phyloP scores from a whole-genome alignment of 2,888 invertebrate species.

The Brachynemurus nebulosus region DNA sequence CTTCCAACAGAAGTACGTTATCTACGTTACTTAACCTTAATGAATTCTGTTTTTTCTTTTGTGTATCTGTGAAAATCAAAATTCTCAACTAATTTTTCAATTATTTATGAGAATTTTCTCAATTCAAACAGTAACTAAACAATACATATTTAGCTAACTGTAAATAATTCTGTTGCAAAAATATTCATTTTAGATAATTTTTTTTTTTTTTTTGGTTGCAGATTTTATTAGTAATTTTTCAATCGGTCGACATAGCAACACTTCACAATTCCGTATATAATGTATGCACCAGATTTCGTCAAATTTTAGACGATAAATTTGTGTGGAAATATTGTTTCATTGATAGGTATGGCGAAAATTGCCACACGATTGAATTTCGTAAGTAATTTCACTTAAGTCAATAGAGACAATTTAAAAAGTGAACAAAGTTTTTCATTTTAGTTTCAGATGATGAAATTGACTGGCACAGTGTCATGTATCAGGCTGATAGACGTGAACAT shows the following conservation, averaged over 20 bases:
- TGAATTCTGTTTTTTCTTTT: background rate
- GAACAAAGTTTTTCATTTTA: background rate
- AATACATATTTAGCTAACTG: too few species aligned
- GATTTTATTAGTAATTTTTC: slow-evolving; percentile 2
- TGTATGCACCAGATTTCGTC: background rate
- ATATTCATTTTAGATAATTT: too few species aligned
- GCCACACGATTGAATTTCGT: background rate
- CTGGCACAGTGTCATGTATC: background rate
- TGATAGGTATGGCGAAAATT: background rate
- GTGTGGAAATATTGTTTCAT: background rate
- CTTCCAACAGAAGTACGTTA: slow-evolving; percentile 1
- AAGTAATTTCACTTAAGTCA: background rate
- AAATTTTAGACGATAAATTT: slow-evolving; percentile 2
- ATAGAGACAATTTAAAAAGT: background rate
- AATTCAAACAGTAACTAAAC: too few species aligned
- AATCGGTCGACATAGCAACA: background rate
- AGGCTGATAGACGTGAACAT: background rate
- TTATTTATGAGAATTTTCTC: too few species aligned
- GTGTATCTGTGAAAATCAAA: background rate
- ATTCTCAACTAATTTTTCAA: too few species aligned
- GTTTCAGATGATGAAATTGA: slow-evolving; percentile 3
- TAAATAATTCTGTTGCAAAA: too few species aligned
- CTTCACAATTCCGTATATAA: background rate
- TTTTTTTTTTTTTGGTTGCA: too few species aligned
- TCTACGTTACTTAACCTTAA: too few species aligned